phyloP scores from a whole-genome alignment of 2,113 vertebrate genomes.

The Hippocampus zosterae region DNA sequence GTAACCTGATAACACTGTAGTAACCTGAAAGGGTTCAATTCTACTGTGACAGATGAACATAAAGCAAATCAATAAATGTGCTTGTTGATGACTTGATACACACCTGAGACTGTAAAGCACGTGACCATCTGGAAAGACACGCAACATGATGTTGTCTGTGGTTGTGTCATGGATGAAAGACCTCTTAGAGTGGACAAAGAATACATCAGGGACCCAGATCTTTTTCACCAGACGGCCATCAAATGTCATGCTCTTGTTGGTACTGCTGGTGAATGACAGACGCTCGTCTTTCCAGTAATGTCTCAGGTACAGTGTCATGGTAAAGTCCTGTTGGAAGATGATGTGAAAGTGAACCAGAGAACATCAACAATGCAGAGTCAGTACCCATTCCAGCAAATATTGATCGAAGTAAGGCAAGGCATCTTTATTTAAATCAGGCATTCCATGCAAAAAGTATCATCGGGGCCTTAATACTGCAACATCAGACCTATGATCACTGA shows the following conservation, averaged over 20 bases:
- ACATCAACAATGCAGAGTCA: not conserved
- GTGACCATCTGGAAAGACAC: constrained; percentile 90
- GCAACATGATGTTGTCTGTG: constrained; percentile 94
- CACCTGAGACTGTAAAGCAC: constrained; percentile 95
- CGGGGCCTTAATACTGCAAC: not conserved
- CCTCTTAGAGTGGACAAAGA: constrained; percentile 95
- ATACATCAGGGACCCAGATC: constrained; percentile 96
- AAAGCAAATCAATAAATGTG: not conserved
- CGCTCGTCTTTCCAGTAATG: constrained; percentile 98
- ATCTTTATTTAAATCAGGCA: no score
- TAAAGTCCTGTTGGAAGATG: constrained; percentile 81
- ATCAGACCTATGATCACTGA: not conserved
- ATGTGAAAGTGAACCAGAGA: not conserved
- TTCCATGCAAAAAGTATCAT: not conserved
- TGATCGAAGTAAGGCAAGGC: not conserved
- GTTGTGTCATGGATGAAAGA: constrained; percentile 94
- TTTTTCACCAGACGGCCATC: constrained; percentile 91
- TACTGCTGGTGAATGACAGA: constrained; percentile 84
- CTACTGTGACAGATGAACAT: not conserved
- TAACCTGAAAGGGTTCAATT: no score
- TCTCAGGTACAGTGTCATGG: constrained; percentile 92
- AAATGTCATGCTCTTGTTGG: constrained; percentile 95
- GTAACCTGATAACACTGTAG: no score
- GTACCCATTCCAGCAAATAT: not conserved
- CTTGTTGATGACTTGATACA: constrained; percentile 3